Conservation (phyloP, 2,113 vertebrate genomes). For the Thryonomys swinderianus region DNA sequence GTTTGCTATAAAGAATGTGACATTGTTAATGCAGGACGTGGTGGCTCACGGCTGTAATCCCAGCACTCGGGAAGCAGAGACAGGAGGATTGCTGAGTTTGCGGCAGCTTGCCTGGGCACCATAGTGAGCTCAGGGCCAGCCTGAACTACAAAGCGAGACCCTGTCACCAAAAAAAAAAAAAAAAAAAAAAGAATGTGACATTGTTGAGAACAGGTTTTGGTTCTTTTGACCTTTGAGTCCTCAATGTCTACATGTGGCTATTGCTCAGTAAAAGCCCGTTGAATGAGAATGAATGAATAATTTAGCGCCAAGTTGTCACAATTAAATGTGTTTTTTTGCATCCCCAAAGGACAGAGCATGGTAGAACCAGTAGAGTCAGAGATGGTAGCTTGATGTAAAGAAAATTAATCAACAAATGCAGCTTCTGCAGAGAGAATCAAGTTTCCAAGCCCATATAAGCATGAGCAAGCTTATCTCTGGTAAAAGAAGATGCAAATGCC, state of each 20-base stretch:
- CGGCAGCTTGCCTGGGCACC: too few species aligned
- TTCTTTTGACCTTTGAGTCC: constrained; percentile 35
- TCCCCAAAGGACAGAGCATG: constrained; percentile 24
- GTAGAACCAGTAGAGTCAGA: constrained; percentile 7
- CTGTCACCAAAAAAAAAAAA: too few species aligned
- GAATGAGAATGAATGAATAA: constrained; percentile 68
- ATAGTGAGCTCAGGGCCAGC: too few species aligned
- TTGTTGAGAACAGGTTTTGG: constrained; percentile 3
- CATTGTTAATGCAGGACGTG: too few species aligned
- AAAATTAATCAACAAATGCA: constrained; percentile 3
- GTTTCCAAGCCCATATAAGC: not conserved
- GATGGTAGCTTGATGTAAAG: constrained; percentile 15
- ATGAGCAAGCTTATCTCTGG: not conserved
- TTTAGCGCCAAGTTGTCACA: constrained; percentile 54
- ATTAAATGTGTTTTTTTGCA: constrained; percentile 57
- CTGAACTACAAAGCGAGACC: too few species aligned
- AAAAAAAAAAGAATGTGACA: not conserved
- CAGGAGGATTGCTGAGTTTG: too few species aligned
- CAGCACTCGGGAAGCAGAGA: too few species aligned
- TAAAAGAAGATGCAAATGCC: too few species aligned
- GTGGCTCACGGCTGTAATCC: too few species aligned
- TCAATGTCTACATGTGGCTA: not conserved
- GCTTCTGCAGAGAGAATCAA: not conserved
- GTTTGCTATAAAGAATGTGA: not conserved
- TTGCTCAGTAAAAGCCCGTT: constrained; percentile 55